A percentile compares a stretch with the other conserved stretches of the same genome.
These are phyloP conservation scores for Ostrea edulis DNA, from an alignment of 1,140 invertebrate genomes.

Conservation along the genomic window DNA sequence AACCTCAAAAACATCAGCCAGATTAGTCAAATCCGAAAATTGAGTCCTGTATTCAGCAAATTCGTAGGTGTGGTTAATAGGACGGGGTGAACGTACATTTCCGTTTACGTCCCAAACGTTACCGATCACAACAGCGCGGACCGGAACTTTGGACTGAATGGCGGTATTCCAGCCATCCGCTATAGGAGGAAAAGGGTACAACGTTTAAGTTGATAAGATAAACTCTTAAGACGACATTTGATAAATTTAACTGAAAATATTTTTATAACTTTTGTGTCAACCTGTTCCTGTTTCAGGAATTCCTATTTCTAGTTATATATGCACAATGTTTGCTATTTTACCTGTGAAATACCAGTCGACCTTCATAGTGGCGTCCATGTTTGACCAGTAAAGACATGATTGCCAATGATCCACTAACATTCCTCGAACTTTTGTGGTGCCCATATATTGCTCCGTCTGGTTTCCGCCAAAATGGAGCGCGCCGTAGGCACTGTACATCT, in stretches of 20 bases:
- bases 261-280: no score
- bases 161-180: slow-evolving; percentile 41
- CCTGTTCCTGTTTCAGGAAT: no score
- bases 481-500: slow-evolving; percentile 60
- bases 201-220: no score
- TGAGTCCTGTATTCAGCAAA: slow-evolving; percentile 52
- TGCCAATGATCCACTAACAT: slow-evolving; percentile 67
- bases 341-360: slow-evolving; percentile 71
- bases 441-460: slow-evolving; percentile 61
- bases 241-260: no score
- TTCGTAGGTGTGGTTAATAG: slow-evolving; percentile 60
- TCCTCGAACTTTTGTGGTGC: slow-evolving; percentile 57
- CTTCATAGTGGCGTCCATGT: slow-evolving; percentile 64
- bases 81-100: background rate
- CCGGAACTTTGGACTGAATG: slow-evolving; percentile 32
- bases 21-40: background rate
- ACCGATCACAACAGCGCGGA: slow-evolving; percentile 53
- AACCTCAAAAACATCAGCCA: background rate
- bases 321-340: slow-evolving; percentile 43
- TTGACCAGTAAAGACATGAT: slow-evolving; percentile 69
- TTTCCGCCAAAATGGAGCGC: slow-evolving; percentile 61
- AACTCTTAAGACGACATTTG: no score
- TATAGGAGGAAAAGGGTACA: background rate
- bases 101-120: slow-evolving; percentile 43
- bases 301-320: no score